A percentile compares a stretch with the other conserved stretches of the same genome.
These are phyloP conservation scores for Rhamnusium bicolor DNA, from an alignment of 2,888 invertebrate genomes.

Conservation along the genomic window DNA sequence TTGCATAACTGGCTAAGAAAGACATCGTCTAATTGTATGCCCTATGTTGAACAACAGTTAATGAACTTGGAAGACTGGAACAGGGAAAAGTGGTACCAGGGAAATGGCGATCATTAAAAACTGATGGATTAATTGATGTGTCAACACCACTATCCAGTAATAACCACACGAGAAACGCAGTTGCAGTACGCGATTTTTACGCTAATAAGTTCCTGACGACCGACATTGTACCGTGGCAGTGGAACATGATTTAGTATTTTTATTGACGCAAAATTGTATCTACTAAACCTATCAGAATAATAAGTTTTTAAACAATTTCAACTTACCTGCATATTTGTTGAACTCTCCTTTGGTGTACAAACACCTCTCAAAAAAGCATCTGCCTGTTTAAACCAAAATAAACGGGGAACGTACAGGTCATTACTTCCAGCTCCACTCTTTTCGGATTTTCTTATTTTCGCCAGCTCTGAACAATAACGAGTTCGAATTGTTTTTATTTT, in stretches of 20 bases:
- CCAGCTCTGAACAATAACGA: constrained; percentile 58
- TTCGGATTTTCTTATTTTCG: constrained; percentile 59
- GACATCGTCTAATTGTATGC: not conserved
- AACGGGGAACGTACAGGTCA: constrained; percentile 51
- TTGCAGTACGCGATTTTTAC: constrained; percentile 42
- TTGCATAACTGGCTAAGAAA: constrained; percentile 54
- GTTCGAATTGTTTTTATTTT: constrained; percentile 53
- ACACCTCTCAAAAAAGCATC: constrained; percentile 35
- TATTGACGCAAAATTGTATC: not conserved
- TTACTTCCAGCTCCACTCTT: constrained; percentile 56
- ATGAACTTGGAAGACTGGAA: not conserved
- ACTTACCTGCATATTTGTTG: constrained; percentile 36
- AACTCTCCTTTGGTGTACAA: constrained; percentile 27
- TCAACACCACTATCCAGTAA: not conserved
- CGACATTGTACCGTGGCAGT: constrained; percentile 51
- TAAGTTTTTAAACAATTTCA: not conserved
- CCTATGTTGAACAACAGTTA: not conserved
- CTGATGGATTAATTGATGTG: not conserved
- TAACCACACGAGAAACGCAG: not conserved
- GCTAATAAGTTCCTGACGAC: constrained; percentile 50
- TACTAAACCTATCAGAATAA: not conserved
- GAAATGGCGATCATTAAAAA: not conserved
- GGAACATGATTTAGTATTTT: constrained; percentile 46
- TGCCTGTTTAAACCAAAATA: constrained; percentile 34
- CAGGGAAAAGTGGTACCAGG: not conserved